phyloP scores from a whole-genome alignment of 2,113 vertebrate genomes.

The Furnarius figulus region DNA sequence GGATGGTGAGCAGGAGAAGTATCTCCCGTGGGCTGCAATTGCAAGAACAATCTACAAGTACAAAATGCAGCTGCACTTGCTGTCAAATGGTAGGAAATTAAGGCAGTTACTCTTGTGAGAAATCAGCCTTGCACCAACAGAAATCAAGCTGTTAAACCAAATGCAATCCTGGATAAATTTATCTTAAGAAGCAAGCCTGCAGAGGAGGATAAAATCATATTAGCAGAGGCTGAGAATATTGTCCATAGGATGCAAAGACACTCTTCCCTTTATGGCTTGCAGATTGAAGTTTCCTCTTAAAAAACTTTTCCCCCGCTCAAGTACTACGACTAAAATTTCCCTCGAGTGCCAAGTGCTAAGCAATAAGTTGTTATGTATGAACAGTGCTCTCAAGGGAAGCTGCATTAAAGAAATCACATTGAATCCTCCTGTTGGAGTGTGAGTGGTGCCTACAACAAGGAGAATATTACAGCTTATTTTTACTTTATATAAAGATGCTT shows the following conservation, averaged over 20 bases:
- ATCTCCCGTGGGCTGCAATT: rapidly evolving
- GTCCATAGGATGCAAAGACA: constrained; percentile 1
- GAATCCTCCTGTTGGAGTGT: background rate
- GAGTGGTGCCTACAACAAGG: background rate
- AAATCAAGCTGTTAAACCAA: constrained; percentile 23
- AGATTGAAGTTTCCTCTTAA: constrained; percentile 53
- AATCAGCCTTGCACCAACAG: constrained; percentile 1
- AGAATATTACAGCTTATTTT: background rate
- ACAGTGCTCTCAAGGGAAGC: background rate
- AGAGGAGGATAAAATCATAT: constrained; percentile 38
- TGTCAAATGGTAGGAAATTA: background rate
- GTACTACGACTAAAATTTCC: constrained; percentile 17
- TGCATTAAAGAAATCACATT: background rate
- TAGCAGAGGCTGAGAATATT: background rate
- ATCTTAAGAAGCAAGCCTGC: constrained; percentile 19
- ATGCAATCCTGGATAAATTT: constrained; percentile 20
- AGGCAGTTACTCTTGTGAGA: background rate
- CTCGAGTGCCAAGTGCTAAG: background rate
- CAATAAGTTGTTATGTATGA: background rate
- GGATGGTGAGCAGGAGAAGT: background rate
- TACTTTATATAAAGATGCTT: background rate
- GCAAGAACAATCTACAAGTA: background rate
- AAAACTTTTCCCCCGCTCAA: background rate
- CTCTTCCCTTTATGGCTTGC: constrained; percentile 5
- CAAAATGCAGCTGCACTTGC: background rate